Conservation (phyloP, 2,888 invertebrate genomes). For the Amiota mariae region DNA sequence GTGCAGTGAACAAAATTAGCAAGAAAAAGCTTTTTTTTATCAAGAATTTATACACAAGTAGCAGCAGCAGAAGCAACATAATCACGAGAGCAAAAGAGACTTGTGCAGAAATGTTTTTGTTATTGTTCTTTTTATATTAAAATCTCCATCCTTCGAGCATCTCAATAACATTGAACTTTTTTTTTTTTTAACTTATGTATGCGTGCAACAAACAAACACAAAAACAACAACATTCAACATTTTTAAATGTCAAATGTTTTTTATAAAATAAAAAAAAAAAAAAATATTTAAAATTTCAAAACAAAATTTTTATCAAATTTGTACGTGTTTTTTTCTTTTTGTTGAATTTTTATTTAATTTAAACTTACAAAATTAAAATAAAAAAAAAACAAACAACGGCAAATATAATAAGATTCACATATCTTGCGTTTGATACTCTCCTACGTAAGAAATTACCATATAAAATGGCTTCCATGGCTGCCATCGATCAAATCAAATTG, state of each 20-base stretch:
- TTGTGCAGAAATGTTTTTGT: slow-evolving; percentile 31
- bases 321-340: not conserved
- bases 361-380: not conserved
- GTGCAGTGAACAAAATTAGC: slow-evolving; percentile 50
- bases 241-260: slow-evolving; percentile 31
- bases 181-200: no score
- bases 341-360: not conserved
- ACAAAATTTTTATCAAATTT: slow-evolving; percentile 8
- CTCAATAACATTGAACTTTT: not conserved
- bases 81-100: not conserved
- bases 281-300: slow-evolving; percentile 20
- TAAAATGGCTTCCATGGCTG: slow-evolving; percentile 70
- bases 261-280: slow-evolving; percentile 15
- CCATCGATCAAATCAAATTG: slow-evolving; percentile 70
- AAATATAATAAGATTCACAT: not conserved
- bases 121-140: slow-evolving; percentile 42
- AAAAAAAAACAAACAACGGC: not conserved
- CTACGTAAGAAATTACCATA: slow-evolving; percentile 16
- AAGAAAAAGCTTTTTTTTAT: slow-evolving; percentile 51
- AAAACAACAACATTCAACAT: slow-evolving; percentile 54
- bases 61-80: slow-evolving; percentile 11
- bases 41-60: slow-evolving; percentile 32
- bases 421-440: not conserved
- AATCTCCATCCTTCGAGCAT: not conserved
- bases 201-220: not conserved